A percentile compares a stretch with the other conserved stretches of the same genome.
Evolutionary conservation across 2,797 vertebrate species (phyloP).

Genomic region (Pipistrellus pipistrellus): DNA sequence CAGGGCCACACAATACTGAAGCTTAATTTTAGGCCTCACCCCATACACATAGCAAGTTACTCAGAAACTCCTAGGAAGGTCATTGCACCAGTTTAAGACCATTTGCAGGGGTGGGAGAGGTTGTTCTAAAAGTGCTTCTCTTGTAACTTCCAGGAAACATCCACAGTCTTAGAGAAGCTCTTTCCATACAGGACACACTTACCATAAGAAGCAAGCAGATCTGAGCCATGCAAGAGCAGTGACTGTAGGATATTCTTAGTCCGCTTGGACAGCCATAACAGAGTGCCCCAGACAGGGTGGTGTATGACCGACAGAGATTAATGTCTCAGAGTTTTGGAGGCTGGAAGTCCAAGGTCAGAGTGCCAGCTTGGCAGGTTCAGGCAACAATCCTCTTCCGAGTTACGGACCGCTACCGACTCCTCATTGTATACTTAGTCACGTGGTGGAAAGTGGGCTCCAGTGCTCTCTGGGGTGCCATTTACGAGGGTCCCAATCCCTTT

Average conservation of each 20-base stretch:
- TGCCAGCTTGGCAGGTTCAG: background rate
- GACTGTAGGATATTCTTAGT: background rate
- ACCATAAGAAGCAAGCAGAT: background rate
- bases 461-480: background rate
- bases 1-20: background rate
- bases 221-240: background rate
- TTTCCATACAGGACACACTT: background rate
- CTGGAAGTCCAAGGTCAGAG: background rate
- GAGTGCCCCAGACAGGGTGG: background rate
- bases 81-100: background rate
- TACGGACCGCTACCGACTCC: background rate
- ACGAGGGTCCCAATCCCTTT: background rate
- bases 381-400: rapidly evolving
- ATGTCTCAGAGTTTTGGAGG: background rate
- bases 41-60: too few species aligned
- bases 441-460: too few species aligned
- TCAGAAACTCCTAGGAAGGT: background rate
- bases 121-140: background rate
- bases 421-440: background rate
- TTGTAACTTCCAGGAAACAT: background rate
- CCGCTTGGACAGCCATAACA: background rate
- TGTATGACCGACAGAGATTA: background rate
- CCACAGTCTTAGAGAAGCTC: background rate
- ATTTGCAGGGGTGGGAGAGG: background rate
- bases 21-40: background rate